phyloP scores from a whole-genome alignment of 2,888 invertebrate genomes.

The Euzophera pinguis region DNA sequence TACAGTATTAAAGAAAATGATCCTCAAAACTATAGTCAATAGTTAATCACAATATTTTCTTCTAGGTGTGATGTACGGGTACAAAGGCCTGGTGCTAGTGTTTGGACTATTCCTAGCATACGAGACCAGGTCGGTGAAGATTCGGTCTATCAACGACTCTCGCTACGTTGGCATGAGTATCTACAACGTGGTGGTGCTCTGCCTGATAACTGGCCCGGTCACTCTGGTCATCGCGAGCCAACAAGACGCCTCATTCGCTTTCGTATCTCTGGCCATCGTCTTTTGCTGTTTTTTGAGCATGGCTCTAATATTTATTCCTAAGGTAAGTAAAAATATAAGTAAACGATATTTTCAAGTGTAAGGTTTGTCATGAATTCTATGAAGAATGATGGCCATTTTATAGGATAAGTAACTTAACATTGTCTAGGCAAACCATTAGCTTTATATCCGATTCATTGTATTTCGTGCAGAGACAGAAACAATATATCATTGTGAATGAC shows the following conservation, averaged over 20 bases:
- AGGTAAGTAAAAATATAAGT: constrained; percentile 84
- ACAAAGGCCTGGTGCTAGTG: constrained; percentile 97
- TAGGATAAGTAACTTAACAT: too few species aligned
- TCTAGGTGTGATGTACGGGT: constrained; percentile 95
- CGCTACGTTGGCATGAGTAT: constrained; percentile 99
- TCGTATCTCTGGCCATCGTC: constrained; percentile 96
- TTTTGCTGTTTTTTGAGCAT: constrained; percentile 99
- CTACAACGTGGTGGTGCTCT: constrained; percentile 99
- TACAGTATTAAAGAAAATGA: too few species aligned
- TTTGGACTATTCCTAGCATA: constrained; percentile 99
- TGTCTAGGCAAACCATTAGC: too few species aligned
- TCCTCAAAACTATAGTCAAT: too few species aligned
- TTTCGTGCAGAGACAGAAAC: too few species aligned
- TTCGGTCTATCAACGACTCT: constrained; percentile 98
- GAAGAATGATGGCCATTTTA: too few species aligned
- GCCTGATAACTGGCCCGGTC: constrained; percentile 98
- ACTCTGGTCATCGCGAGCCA: constrained; percentile 98
- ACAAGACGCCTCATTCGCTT: constrained; percentile 98
- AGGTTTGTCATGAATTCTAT: too few species aligned
- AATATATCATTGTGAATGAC: too few species aligned
- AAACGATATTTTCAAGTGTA: too few species aligned
- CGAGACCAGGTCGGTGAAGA: constrained; percentile 98
- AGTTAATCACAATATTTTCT: neutral
- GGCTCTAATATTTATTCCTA: constrained; percentile 98
- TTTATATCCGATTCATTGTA: too few species aligned